Evolutionary conservation across 2,113 vertebrate species (phyloP).

Genomic region (Harpagus bidentatus): DNA sequence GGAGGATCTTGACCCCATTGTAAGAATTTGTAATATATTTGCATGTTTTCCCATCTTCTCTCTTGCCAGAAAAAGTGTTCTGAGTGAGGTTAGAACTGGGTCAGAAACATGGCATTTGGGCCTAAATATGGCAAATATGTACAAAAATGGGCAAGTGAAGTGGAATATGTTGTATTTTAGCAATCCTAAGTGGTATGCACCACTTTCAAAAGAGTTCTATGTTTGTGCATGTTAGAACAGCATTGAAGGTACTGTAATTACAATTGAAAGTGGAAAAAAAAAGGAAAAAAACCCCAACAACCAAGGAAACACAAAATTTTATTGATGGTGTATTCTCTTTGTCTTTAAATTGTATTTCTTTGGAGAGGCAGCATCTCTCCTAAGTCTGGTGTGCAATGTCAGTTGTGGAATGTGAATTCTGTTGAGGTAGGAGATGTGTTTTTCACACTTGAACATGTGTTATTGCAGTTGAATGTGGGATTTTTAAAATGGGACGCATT

Average conservation of each 20-base stretch:
- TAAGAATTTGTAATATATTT: neutral
- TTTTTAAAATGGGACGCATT: rapidly evolving
- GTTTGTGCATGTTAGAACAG: neutral
- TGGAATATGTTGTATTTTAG: neutral
- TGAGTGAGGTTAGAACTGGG: neutral
- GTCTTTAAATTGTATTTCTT: neutral
- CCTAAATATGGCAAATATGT: neutral
- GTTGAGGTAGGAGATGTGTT: neutral
- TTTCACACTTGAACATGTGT: neutral
- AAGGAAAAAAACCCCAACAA: rapidly evolving
- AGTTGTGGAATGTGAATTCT: neutral
- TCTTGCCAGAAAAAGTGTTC: neutral
- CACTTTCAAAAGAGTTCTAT: neutral
- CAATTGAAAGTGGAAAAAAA: neutral
- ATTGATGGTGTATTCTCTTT: neutral
- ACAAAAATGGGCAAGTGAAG: neutral
- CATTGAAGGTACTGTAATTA: neutral
- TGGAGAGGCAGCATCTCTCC: neutral
- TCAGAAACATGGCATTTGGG: neutral
- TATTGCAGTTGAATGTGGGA: neutral
- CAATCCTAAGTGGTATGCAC: neutral
- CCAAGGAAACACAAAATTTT: neutral
- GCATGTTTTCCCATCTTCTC: neutral
- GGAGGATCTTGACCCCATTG: neutral
- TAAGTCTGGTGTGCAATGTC: neutral